Conservation (phyloP, 2,113 vertebrate genomes). For the Tyrannus savana region DNA sequence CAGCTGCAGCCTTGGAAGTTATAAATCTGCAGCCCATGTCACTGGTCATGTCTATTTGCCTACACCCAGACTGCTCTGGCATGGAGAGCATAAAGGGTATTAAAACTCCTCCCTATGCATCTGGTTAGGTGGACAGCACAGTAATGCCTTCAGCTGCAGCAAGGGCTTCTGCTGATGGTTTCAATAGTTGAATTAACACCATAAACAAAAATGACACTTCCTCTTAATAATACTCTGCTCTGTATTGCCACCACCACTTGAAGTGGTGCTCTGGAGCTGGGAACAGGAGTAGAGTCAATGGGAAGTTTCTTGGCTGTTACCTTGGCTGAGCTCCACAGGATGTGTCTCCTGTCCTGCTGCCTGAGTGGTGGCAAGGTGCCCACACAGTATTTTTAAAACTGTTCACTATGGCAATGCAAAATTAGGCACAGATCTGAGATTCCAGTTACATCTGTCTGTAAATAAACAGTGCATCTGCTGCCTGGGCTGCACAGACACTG, state of each 20-base stretch:
- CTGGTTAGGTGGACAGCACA: neutral
- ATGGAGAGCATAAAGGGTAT: neutral
- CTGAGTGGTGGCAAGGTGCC: neutral
- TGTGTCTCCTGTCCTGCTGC: neutral
- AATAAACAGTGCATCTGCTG: neutral
- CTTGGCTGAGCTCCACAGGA: neutral
- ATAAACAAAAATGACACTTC: neutral
- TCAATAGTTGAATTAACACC: neutral
- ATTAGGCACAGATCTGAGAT: neutral
- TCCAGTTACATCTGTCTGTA: neutral
- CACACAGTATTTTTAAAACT: neutral
- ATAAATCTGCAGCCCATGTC: neutral
- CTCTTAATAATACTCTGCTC: neutral
- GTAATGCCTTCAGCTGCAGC: neutral
- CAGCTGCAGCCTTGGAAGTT: neutral
- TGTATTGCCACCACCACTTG: neutral
- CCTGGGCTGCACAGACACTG: neutral
- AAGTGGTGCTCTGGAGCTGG: neutral
- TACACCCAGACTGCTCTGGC: neutral
- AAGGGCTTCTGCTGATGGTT: neutral
- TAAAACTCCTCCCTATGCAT: neutral
- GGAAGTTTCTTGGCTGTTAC: neutral
- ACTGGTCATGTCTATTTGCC: neutral
- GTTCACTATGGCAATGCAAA: neutral
- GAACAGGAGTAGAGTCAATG: neutral